Evolutionary conservation across 2,797 vertebrate genomes (phyloP).

Genomic region (Trematomus bernacchii): DNA sequence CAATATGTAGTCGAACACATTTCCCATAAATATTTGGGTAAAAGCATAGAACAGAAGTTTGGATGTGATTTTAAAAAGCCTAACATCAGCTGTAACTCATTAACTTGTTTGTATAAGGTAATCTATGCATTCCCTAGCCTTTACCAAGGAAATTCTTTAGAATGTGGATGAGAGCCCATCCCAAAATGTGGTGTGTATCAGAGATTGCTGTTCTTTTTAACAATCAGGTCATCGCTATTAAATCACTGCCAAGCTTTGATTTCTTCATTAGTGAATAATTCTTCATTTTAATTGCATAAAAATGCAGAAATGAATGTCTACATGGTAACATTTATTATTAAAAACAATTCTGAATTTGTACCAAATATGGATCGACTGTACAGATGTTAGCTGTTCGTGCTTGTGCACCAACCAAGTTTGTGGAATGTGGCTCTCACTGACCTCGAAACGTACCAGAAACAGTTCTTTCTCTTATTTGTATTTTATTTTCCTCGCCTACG

Average conservation of each 20-base stretch:
- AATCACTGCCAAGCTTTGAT: slow-evolving; percentile 15
- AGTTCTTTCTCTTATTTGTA: neutral
- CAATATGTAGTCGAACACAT: slow-evolving; percentile 17
- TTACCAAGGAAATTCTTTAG: neutral
- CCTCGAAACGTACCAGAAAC: neutral
- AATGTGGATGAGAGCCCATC: neutral
- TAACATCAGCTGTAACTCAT: slow-evolving; percentile 33
- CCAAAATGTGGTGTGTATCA: neutral
- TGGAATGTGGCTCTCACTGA: neutral
- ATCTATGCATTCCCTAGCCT: neutral
- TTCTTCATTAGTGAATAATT: slow-evolving; percentile 5
- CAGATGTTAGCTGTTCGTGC: neutral
- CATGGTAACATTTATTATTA: slow-evolving; percentile 12
- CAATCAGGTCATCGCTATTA: neutral
- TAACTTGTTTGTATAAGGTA: slow-evolving; percentile 8
- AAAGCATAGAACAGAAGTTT: neutral
- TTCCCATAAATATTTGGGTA: slow-evolving; percentile 20
- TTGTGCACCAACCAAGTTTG: neutral
- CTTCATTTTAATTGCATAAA: slow-evolving; percentile 3
- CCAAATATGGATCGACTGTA: neutral
- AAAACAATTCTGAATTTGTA: neutral
- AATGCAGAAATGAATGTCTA: neutral
- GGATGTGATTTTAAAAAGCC: slow-evolving; percentile 9
- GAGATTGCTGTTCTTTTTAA: slow-evolving; percentile 7
- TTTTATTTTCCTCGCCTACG: neutral